These are phyloP conservation scores for Crematogaster levior DNA, from an alignment of 2,888 invertebrate genomes.

Conservation along the genomic window DNA sequence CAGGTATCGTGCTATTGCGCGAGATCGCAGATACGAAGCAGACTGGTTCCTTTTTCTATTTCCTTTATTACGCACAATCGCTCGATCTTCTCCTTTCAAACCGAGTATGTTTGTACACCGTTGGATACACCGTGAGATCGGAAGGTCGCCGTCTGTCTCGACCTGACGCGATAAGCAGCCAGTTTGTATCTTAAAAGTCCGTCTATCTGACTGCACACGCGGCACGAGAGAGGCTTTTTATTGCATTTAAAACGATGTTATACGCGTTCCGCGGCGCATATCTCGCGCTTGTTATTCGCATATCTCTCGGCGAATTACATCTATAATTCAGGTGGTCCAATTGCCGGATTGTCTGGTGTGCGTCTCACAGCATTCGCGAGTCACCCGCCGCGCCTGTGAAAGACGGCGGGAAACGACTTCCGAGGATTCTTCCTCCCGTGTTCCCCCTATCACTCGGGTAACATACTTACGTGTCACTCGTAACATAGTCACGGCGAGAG, in stretches of 20 bases:
- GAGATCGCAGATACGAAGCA: conserved; percentile 39
- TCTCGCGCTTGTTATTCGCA: conserved; percentile 26
- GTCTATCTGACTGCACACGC: conserved; percentile 13
- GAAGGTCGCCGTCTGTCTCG: conserved; percentile 48
- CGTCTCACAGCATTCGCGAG: conserved; percentile 37
- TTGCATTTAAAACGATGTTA: conserved; percentile 11
- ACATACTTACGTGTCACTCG: conserved; percentile 48
- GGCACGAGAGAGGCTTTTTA: neutral
- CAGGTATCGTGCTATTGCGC: conserved; percentile 43
- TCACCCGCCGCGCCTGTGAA: conserved; percentile 35
- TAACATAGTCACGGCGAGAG: conserved; percentile 39
- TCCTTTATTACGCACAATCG: conserved; percentile 39
- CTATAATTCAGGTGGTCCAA: conserved; percentile 42
- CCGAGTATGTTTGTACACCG: neutral
- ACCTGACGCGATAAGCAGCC: conserved; percentile 65
- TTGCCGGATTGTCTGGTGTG: conserved; percentile 39
- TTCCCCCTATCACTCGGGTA: conserved; percentile 33
- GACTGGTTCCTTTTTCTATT: conserved; percentile 43
- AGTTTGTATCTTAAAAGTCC: conserved; percentile 62
- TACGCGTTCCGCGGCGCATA: conserved; percentile 22
- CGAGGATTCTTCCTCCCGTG: neutral
- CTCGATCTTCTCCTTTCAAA: conserved; percentile 18
- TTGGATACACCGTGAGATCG: conserved; percentile 14
- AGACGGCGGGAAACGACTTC: conserved; percentile 24
- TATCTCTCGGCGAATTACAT: conserved; percentile 21